Conservation (phyloP, 2,888 invertebrate species). For the Protula sp. region DNA sequence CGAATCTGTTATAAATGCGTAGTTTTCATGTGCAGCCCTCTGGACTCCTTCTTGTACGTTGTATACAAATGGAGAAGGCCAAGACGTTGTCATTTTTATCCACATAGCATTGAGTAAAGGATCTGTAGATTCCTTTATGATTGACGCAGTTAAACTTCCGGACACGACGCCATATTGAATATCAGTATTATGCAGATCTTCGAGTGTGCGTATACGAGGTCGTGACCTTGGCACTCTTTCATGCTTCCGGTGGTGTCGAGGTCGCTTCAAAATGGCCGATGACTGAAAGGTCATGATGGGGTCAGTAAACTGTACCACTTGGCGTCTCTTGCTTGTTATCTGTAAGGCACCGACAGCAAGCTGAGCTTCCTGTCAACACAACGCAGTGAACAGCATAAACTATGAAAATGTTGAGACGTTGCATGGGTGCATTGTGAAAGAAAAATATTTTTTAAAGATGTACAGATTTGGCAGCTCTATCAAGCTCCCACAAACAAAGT, state of each 20-base stretch:
- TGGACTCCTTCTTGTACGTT: slow-evolving; percentile 23
- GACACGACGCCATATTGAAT: slow-evolving; percentile 18
- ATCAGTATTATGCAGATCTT: slow-evolving; percentile 16
- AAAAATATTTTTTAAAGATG: too few relatives aligned
- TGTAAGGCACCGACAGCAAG: slow-evolving; percentile 23
- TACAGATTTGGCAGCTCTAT: too few relatives aligned
- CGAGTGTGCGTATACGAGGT: slow-evolving; percentile 8
- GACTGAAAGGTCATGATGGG: slow-evolving; percentile 23
- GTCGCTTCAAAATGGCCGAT: slow-evolving; percentile 18
- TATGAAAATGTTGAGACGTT: too few relatives aligned
- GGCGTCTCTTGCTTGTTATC: slow-evolving; percentile 10
- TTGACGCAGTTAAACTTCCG: slow-evolving; percentile 9
- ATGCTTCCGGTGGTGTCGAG: neutral
- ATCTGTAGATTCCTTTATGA: slow-evolving; percentile 10
- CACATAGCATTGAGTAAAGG: slow-evolving; percentile 13
- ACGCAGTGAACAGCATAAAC: too few relatives aligned
- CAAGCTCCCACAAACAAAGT: too few relatives aligned
- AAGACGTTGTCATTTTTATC: slow-evolving; percentile 15
- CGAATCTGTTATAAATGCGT: slow-evolving; percentile 24
- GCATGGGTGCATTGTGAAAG: too few relatives aligned
- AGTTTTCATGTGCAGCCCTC: slow-evolving; percentile 18
- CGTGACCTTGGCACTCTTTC: neutral
- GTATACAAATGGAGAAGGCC: slow-evolving; percentile 20
- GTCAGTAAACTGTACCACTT: slow-evolving; percentile 24
- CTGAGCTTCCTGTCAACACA: slow-evolving; percentile 26